These are phyloP conservation scores for Apocheima hispidaria DNA, from an alignment of 2,888 invertebrate species.

Conservation along the genomic window DNA sequence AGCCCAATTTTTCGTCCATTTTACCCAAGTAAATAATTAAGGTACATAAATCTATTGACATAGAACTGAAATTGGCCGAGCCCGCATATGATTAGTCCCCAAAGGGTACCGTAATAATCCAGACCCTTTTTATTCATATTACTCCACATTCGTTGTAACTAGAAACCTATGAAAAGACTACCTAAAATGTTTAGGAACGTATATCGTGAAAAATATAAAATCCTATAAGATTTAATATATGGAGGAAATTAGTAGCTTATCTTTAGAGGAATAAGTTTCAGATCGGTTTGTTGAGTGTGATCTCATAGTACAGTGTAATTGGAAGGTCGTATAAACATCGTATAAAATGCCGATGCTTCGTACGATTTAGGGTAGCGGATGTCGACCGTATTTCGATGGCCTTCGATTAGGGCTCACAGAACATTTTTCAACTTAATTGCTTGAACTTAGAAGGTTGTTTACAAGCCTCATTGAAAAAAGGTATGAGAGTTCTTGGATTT, in stretches of 20 bases:
- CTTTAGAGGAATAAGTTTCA: slow-evolving; percentile 9
- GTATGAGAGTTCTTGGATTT: slow-evolving; percentile 14
- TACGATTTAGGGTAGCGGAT: slow-evolving; percentile 34
- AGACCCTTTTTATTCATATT: slow-evolving; percentile 32
- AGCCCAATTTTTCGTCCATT: not conserved
- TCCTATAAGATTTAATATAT: not conserved
- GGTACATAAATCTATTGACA: slow-evolving; percentile 6
- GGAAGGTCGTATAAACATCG: slow-evolving; percentile 25
- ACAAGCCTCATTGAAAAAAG: slow-evolving; percentile 40
- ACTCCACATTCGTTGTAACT: slow-evolving; percentile 30
- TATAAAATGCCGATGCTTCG: slow-evolving; percentile 31
- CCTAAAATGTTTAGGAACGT: slow-evolving; percentile 24
- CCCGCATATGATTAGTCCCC: slow-evolving; percentile 28
- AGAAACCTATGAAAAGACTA: slow-evolving; percentile 32
- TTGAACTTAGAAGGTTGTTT: slow-evolving; percentile 50
- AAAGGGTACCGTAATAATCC: slow-evolving; percentile 23
- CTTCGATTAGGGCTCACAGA: slow-evolving; percentile 56
- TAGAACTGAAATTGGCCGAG: slow-evolving; percentile 8
- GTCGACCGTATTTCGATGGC: slow-evolving; percentile 46
- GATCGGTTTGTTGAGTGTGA: slow-evolving; percentile 5
- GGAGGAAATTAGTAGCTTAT: not conserved
- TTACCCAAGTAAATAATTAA: not conserved
- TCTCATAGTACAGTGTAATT: slow-evolving; percentile 16
- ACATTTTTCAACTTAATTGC: slow-evolving; percentile 68
- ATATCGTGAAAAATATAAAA: slow-evolving; percentile 12